Evolutionary conservation across 2,797 vertebrate species (phyloP), one percentile per base, ranked within the genome.

Genomic region (Pseudotriccus pelzelni): DNA sequence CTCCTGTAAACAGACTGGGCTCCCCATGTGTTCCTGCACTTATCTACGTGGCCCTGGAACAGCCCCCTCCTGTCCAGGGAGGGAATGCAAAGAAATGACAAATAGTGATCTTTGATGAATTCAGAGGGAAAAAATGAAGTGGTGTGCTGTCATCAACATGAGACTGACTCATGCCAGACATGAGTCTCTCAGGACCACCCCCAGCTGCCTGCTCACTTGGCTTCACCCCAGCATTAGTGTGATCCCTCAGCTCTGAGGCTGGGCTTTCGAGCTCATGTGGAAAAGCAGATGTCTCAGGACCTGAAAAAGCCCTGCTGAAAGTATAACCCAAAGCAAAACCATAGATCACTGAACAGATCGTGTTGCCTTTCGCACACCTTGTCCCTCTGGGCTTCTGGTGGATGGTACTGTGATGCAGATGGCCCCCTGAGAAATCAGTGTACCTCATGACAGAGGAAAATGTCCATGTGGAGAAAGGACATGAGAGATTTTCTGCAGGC

Each of bases 191-290:
- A 76, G n/a, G 17, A 46, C 30, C 49, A 69, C 6, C 19, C 12
- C 8, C 27, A 0, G 0, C 43, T 80, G 37, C 32, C 46, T 20
- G 7, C 37, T 9, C 2, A 41, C 30, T 12, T 1, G 7, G 46
- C 56, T 75, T 15, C 28, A 79, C 44, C 22, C 49, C 46, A 28
- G 21, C 27, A 21, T 14, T 73, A 47, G 22, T 39, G 37, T 3
- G 3, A 39, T 36, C 43, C 77, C 37, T 49, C 53, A 63, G 49
- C 49, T 82, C 47, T 43, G 69, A 77, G 47, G 23, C 49, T 82
- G 28, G 37, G 43, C 21, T 68, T 14, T 46, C 2, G 4, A 46
- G 50, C 15, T 34, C 30, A 27, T 2, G 37, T 37, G 24, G n/a
- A 47, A 22, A 46, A 67, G 41, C 1, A 2, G 41, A 55, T 64